A percentile compares a stretch with the other conserved stretches of the same genome.
Evolutionary conservation across 2,797 vertebrate species (phyloP).

Genomic region (Syngnathus acus): DNA sequence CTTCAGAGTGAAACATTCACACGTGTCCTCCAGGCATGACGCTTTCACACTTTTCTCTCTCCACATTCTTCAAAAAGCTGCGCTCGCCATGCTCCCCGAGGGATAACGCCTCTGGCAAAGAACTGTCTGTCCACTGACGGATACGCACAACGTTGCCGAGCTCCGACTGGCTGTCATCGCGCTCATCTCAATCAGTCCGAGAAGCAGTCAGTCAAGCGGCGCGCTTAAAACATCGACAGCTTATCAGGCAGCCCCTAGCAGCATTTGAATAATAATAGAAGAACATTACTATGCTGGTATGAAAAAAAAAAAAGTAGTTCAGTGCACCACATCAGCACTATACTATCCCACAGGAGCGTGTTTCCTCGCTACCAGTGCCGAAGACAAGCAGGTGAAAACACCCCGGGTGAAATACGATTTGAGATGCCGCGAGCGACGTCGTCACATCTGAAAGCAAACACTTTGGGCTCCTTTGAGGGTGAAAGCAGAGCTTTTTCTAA

Average conservation of each 20-base stretch:
- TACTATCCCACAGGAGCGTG: slow-evolving; percentile 57
- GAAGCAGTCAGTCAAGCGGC: slow-evolving; percentile 1
- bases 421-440: neutral
- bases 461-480: slow-evolving; percentile 23
- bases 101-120: slow-evolving; percentile 55
- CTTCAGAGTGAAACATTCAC: slow-evolving; percentile 40
- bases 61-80: slow-evolving; percentile 38
- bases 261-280: neutral
- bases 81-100: slow-evolving; percentile 39
- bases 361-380: slow-evolving; percentile 51
- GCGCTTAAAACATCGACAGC: neutral
- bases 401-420: slow-evolving; percentile 7
- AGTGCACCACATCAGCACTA: slow-evolving; percentile 21
- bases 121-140: slow-evolving; percentile 54
- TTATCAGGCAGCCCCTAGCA: neutral
- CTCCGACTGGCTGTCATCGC: slow-evolving; percentile 32
- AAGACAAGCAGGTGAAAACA: slow-evolving; percentile 45
- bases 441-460: slow-evolving; percentile 14
- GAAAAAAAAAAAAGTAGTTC: slow-evolving; percentile 36
- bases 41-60: slow-evolving; percentile 39
- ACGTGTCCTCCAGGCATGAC: slow-evolving; percentile 58
- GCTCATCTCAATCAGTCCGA: slow-evolving; percentile 34
- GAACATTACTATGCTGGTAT: slow-evolving; percentile 44
- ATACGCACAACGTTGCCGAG: slow-evolving; percentile 25
- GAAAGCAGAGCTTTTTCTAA: slow-evolving; percentile 56